phyloP scores from a whole-genome alignment of 2,888 invertebrate genomes.

The Coelinius sp. region DNA sequence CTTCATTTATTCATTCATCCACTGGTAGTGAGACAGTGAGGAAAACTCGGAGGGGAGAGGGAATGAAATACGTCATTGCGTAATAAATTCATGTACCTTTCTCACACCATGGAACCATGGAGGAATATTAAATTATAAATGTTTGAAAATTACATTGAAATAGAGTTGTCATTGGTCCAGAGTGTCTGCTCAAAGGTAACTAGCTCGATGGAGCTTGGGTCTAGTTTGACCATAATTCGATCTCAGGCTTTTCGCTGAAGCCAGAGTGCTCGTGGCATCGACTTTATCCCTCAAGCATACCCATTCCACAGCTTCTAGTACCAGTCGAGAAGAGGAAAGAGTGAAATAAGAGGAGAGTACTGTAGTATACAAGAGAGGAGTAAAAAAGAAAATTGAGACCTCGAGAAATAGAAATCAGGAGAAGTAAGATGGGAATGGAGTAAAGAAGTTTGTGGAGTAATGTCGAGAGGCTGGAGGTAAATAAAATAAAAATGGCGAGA shows the following conservation, averaged over 20 bases:
- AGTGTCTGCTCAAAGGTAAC: not conserved
- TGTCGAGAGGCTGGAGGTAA: not conserved
- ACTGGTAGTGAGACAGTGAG: not conserved
- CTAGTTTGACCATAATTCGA: constrained; percentile 14
- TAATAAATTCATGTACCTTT: not conserved
- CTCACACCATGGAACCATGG: no score
- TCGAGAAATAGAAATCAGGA: constrained; percentile 2
- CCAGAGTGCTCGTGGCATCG: not conserved
- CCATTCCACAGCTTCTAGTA: not conserved
- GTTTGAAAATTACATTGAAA: not conserved
- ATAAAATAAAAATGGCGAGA: not conserved
- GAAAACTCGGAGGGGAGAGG: not conserved
- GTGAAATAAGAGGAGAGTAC: not conserved
- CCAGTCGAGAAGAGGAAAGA: not conserved
- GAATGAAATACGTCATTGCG: not conserved
- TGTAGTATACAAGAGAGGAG: not conserved
- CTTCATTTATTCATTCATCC: not conserved
- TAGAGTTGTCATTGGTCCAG: not conserved
- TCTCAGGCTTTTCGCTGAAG: not conserved
- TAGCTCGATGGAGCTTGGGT: not conserved
- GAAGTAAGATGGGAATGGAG: not conserved
- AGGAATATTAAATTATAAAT: not conserved
- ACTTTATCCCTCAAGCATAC: not conserved
- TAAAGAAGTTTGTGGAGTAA: constrained; percentile 14
- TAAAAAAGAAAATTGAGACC: not conserved